phyloP scores from a whole-genome alignment of 2,888 invertebrate genomes.

The Andrena praecox region DNA sequence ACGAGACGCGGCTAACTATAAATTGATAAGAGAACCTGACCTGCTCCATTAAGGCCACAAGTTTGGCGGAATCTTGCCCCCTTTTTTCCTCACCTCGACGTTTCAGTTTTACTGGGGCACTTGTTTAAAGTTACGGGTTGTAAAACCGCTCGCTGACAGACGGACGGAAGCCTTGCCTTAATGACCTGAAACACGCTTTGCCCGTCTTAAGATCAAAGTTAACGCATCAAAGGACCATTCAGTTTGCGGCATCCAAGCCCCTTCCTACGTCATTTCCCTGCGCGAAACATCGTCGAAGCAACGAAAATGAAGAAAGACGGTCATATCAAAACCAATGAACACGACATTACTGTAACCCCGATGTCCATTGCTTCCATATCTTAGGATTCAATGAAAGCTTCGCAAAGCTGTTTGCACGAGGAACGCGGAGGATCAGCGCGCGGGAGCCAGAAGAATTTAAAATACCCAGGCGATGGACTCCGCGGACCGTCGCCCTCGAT shows the following conservation, averaged over 20 bases:
- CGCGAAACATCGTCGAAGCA: background rate
- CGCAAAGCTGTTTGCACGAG: background rate
- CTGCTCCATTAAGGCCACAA: slow-evolving; percentile 72
- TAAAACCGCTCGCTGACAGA: slow-evolving; percentile 50
- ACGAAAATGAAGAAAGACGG: background rate
- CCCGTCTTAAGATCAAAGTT: slow-evolving; percentile 34
- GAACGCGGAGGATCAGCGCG: background rate
- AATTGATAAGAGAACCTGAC: slow-evolving; percentile 78
- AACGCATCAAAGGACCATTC: slow-evolving; percentile 4
- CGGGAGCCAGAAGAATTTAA: background rate
- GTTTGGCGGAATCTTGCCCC: slow-evolving; percentile 45
- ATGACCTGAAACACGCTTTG: slow-evolving; percentile 30
- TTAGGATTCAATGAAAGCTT: background rate
- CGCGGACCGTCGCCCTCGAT: slow-evolving; percentile 12
- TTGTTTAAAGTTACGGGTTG: slow-evolving; percentile 47
- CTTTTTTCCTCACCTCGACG: slow-evolving; percentile 25
- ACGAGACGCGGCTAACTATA: slow-evolving; percentile 78
- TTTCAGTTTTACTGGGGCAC: slow-evolving; percentile 44
- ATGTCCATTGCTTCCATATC: too few relatives aligned
- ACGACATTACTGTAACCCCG: background rate
- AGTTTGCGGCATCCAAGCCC: slow-evolving; percentile 10
- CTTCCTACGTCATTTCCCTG: background rate
- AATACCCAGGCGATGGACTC: background rate
- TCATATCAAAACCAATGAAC: too few relatives aligned
- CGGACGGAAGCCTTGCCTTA: slow-evolving; percentile 22